These are phyloP conservation scores for Leptinotarsa tumamoca DNA, from an alignment of 2,888 invertebrate species.

Conservation along the genomic window DNA sequence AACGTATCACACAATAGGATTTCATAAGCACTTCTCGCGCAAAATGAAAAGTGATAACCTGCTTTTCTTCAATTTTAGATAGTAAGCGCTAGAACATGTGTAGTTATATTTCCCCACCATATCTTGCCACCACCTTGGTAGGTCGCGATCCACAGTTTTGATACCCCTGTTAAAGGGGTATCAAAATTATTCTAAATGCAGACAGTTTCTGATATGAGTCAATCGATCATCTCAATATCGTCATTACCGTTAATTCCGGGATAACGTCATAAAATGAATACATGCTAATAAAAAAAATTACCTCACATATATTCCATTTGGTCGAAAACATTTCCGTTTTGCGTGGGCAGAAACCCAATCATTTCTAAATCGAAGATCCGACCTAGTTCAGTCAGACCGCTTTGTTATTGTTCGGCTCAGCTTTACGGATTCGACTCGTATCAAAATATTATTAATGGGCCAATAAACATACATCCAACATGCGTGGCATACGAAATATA, in stretches of 20 bases:
- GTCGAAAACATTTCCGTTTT: not conserved
- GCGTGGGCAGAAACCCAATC: conserved; percentile 3
- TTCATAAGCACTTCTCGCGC: too few relatives aligned
- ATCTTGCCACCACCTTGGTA: too few relatives aligned
- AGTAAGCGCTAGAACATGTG: too few relatives aligned
- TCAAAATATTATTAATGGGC: conserved; percentile 9
- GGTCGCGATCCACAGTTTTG: too few relatives aligned
- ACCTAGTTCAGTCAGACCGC: conserved; percentile 5
- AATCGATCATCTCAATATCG: not conserved
- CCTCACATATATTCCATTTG: conserved; percentile 15
- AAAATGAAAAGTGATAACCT: too few relatives aligned
- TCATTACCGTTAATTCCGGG: not conserved
- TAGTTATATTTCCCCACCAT: too few relatives aligned
- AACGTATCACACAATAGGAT: too few relatives aligned
- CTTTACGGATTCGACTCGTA: conserved; percentile 4
- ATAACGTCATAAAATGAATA: not conserved
- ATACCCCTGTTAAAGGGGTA: too few relatives aligned
- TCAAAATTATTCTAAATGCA: not conserved
- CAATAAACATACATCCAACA: not conserved
- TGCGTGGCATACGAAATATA: conserved; percentile 8
- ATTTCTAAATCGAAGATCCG: conserved; percentile 9
- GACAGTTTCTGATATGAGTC: not conserved
- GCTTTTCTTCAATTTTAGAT: too few relatives aligned
- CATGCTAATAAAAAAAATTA: not conserved
- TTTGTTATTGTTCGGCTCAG: conserved; percentile 6